Conservation (phyloP, 1,140 invertebrate genomes). For the Platyscapa corneri region DNA sequence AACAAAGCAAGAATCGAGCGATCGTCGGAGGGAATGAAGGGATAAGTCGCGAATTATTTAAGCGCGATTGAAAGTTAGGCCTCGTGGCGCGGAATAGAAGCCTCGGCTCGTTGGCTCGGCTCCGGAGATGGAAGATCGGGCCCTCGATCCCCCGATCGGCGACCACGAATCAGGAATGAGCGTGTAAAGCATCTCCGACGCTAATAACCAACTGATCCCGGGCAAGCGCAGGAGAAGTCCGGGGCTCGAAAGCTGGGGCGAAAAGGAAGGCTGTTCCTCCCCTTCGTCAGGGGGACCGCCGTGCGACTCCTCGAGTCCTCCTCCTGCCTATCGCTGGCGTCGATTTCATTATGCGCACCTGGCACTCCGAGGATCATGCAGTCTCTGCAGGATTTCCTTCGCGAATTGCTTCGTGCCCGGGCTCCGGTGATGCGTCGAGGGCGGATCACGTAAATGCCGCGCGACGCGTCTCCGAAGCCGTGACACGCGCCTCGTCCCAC, state of each 20-base stretch:
- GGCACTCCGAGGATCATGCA: not conserved
- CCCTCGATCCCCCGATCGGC: not conserved
- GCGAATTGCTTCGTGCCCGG: not conserved
- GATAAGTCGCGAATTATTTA: not conserved
- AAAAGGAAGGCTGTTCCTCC: not conserved
- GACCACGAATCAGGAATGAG: not conserved
- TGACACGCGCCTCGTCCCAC: not conserved
- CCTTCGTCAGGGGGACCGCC: not conserved
- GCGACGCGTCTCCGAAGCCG: not conserved
- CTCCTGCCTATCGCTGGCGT: no score
- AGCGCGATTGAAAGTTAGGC: not conserved
- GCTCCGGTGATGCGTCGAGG: not conserved
- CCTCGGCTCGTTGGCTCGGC: no score
- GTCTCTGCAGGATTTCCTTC: slow-evolving; percentile 16
- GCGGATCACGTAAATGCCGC: not conserved
- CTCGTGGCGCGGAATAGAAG: not conserved
- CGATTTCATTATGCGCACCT: slow-evolving; percentile 25
- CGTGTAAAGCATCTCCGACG: no score
- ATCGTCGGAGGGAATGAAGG: not conserved
- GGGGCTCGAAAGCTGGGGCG: not conserved
- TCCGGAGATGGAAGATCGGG: not conserved
- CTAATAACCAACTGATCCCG: not conserved
- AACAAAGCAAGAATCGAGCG: not conserved
- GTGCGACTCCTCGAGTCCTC: no score
- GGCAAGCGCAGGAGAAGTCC: not conserved